Conservation (phyloP, 2,888 invertebrate species). For the Drosophila kuntzei region DNA sequence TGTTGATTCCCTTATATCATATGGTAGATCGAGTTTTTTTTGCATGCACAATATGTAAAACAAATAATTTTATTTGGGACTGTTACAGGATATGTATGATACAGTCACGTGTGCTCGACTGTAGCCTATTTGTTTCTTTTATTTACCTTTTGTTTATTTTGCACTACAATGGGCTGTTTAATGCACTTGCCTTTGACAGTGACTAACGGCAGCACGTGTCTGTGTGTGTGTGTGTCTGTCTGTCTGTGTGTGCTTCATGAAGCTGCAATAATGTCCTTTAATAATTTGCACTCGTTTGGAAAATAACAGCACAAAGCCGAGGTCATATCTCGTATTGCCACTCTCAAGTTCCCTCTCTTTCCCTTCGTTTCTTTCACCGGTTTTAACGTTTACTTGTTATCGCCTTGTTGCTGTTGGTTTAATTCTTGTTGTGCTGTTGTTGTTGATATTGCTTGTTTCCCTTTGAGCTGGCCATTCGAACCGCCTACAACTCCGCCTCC, state of each 20-base stretch:
- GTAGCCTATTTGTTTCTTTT: not conserved
- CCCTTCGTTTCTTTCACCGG: slow-evolving; percentile 9
- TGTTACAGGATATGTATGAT: not conserved
- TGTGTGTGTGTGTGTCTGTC: slow-evolving; percentile 18
- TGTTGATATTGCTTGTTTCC: slow-evolving; percentile 14
- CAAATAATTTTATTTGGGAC: not conserved
- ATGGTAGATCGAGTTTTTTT: too few relatives aligned
- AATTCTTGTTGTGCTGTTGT: slow-evolving; percentile 13
- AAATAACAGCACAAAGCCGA: slow-evolving; percentile 77
- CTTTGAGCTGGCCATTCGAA: slow-evolving; percentile 22
- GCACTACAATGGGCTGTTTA: slow-evolving; percentile 20
- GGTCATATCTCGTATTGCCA: slow-evolving; percentile 44
- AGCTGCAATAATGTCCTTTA: slow-evolving; percentile 84
- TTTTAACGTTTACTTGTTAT: slow-evolving; percentile 16
- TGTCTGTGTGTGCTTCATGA: slow-evolving; percentile 70
- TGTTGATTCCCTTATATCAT: not conserved
- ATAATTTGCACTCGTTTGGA: slow-evolving; percentile 84
- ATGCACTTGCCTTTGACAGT: slow-evolving; percentile 66
- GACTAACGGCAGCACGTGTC: slow-evolving; percentile 25
- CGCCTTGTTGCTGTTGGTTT: slow-evolving; percentile 18
- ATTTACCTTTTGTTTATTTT: not conserved
- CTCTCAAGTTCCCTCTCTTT: slow-evolving; percentile 1
- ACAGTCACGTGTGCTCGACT: not conserved
- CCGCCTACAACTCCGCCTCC: slow-evolving; percentile 3
- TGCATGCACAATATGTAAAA: not conserved